Evolutionary conservation across 1,140 invertebrate genomes (phyloP).

Genomic region (Sipha flava): DNA sequence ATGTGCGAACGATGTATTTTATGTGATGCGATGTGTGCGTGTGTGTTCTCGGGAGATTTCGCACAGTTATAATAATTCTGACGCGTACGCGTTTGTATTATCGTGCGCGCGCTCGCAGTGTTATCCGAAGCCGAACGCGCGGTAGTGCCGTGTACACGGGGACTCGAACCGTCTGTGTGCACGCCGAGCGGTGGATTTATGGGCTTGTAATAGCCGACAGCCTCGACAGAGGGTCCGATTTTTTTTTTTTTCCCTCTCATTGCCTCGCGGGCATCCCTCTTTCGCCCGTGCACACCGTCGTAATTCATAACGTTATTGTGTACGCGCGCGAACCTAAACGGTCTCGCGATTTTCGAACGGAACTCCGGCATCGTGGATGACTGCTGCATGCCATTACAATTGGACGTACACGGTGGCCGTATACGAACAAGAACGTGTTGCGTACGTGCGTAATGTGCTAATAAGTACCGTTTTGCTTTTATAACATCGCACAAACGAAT

Average conservation of each 20-base stretch:
- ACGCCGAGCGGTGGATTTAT: constrained; percentile 18
- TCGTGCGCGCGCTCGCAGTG: background rate
- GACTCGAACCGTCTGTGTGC: background rate
- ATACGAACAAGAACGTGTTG: too few species aligned
- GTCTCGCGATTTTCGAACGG: too few species aligned
- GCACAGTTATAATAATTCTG: background rate
- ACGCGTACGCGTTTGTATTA: background rate
- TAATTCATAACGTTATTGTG: too few species aligned
- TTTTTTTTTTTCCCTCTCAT: background rate
- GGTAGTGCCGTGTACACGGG: constrained; percentile 1
- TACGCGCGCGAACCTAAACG: too few species aligned
- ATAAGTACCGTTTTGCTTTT: too few species aligned
- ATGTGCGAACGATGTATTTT: too few species aligned
- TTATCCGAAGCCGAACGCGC: background rate
- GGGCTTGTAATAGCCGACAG: constrained; percentile 29
- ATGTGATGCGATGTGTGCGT: too few species aligned
- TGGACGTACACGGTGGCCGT: too few species aligned
- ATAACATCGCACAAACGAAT: too few species aligned
- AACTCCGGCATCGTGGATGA: too few species aligned
- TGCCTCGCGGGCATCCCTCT: background rate
- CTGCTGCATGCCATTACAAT: too few species aligned
- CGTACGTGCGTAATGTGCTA: too few species aligned
- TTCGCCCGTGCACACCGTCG: background rate
- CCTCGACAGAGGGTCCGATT: constrained; percentile 24
- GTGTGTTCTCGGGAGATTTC: background rate